A percentile compares a stretch with the other conserved stretches of the same genome.
Conservation (phyloP, 2,113 vertebrate species). For the Dasypus novemcinctus region DNA sequence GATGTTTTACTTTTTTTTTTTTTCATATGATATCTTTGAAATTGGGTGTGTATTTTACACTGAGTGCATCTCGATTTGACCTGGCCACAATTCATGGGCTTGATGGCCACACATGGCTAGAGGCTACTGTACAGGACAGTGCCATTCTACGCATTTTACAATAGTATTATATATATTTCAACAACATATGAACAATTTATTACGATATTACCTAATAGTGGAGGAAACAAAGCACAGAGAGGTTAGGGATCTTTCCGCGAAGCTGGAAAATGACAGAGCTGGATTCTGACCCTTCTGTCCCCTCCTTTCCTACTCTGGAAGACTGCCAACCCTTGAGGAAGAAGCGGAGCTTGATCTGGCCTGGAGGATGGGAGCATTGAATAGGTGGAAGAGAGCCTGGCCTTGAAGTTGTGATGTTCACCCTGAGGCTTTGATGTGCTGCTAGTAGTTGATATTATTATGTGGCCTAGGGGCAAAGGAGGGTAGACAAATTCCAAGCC, state of each 20-base stretch:
- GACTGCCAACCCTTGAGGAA: neutral
- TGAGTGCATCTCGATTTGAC: neutral
- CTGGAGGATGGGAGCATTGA: neutral
- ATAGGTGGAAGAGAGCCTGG: constrained; percentile 33
- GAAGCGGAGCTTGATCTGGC: neutral
- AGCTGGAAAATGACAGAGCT: constrained; percentile 8
- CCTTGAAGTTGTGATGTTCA: neutral
- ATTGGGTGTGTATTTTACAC: neutral
- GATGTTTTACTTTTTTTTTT: neutral
- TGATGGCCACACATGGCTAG: neutral
- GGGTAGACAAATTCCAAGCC: neutral
- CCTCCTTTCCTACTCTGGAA: neutral
- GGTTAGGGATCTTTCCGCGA: neutral
- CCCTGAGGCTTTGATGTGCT: neutral
- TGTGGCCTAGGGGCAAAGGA: neutral
- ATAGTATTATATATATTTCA: neutral
- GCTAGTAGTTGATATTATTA: neutral
- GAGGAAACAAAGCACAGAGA: neutral
- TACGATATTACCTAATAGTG: neutral
- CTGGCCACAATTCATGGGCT: neutral
- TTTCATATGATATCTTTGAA: neutral
- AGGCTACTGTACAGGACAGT: neutral
- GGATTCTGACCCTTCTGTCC: neutral
- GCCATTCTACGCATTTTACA: neutral
- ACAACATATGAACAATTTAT: neutral